Percentiles rank a stretch among this genome's conserved stretches.
phyloP scores from a whole-genome alignment of 2,113 vertebrate genomes.

The Ceyx margarethae region DNA sequence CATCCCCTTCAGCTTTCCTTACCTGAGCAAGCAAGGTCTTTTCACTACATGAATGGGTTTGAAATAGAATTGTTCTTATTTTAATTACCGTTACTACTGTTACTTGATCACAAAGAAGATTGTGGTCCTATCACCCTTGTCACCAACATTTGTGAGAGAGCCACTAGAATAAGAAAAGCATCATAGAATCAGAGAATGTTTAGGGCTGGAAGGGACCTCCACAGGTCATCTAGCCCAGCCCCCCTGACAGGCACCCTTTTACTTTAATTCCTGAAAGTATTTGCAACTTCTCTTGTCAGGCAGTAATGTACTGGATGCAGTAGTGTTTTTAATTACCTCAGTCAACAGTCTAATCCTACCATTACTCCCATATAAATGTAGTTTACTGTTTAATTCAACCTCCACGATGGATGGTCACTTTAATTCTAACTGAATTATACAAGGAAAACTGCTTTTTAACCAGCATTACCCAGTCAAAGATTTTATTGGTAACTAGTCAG shows the following conservation, averaged over 20 bases:
- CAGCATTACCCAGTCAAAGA: not conserved
- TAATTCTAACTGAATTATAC: slow-evolving; percentile 34
- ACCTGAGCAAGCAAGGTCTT: not conserved
- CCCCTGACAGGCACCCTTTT: not conserved
- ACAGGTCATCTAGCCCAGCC: too few species aligned
- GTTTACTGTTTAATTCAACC: not conserved
- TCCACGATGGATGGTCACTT: slow-evolving; percentile 2
- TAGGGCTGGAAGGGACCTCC: too few species aligned
- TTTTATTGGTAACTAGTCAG: slow-evolving; percentile 34
- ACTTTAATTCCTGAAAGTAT: not conserved
- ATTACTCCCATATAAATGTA: not conserved
- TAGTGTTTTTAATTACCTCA: not conserved
- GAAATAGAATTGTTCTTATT: not conserved
- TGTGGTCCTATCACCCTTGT: not conserved
- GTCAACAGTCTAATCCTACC: not conserved
- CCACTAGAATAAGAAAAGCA: not conserved
- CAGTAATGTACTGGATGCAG: not conserved
- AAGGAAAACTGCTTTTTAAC: slow-evolving; percentile 43
- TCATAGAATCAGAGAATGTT: too few species aligned
- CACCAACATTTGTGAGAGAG: not conserved
- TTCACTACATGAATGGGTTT: not conserved
- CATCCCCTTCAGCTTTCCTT: not conserved
- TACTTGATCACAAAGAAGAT: not conserved
- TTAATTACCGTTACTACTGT: not conserved
- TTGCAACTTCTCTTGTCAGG: not conserved